Conservation (phyloP, 2,888 invertebrate species). For the Megaustenia siamemsis region DNA sequence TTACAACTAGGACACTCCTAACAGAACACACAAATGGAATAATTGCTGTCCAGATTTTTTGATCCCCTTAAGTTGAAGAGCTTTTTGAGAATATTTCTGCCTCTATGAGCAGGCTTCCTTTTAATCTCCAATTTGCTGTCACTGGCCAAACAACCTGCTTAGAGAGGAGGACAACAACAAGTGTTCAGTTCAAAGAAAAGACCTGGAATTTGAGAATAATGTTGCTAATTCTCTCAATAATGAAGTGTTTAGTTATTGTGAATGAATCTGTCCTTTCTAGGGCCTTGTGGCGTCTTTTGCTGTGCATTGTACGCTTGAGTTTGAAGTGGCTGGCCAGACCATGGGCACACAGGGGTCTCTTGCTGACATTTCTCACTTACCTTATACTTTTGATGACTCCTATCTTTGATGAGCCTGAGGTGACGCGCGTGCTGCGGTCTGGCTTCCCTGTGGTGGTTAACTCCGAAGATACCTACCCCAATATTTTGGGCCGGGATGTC, state of each 20-base stretch:
- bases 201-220: neutral
- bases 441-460: slow-evolving; percentile 35
- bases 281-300: neutral
- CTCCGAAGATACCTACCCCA: slow-evolving; percentile 36
- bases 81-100: neutral
- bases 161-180: too few species aligned
- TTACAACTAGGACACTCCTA: too few species aligned
- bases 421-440: slow-evolving; percentile 21
- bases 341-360: neutral
- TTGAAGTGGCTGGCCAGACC: neutral
- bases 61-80: neutral
- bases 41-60: neutral
- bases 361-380: neutral
- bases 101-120: neutral
- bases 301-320: neutral
- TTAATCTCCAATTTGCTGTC: too few species aligned
- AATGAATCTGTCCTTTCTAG: neutral
- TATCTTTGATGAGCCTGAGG: neutral
- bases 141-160: too few species aligned
- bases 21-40: too few species aligned
- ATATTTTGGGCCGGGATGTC: slow-evolving; percentile 38
- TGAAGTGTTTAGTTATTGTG: neutral
- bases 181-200: neutral
- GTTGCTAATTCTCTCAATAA: too few species aligned
- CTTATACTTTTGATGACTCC: neutral